Evolutionary conservation across 1,140 invertebrate species (phyloP).

Genomic region (Coptotermes formosanus): DNA sequence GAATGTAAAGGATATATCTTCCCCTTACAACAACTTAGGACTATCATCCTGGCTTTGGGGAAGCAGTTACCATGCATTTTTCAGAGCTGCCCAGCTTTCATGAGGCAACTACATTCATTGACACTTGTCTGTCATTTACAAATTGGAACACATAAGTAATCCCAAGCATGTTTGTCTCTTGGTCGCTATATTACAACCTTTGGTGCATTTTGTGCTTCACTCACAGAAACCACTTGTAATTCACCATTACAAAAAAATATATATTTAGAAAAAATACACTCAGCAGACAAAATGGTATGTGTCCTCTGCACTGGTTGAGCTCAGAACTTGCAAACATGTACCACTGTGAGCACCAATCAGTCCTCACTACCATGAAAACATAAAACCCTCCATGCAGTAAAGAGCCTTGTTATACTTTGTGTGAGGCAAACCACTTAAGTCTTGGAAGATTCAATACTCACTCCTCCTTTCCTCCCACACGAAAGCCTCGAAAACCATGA

Average conservation of each 20-base stretch:
- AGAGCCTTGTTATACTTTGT: not conserved
- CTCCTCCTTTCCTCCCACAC: not conserved
- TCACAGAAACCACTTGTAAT: not conserved
- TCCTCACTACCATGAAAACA: not conserved
- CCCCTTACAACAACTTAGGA: not conserved
- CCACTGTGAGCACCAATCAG: not conserved
- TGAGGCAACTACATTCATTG: not conserved
- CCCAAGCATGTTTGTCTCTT: not conserved
- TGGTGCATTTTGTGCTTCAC: slow-evolving; percentile 15
- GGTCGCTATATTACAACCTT: not conserved
- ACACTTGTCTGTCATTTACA: too few species aligned
- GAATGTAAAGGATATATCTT: not conserved
- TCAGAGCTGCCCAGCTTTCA: not conserved
- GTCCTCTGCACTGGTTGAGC: not conserved
- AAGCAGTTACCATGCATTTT: not conserved
- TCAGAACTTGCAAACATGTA: not conserved
- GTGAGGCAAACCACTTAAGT: not conserved
- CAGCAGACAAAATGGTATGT: not conserved
- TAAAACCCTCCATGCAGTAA: not conserved
- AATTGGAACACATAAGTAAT: not conserved
- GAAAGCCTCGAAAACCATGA: not conserved
- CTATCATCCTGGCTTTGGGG: not conserved
- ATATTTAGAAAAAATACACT: slow-evolving; percentile 18
- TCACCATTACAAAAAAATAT: slow-evolving; percentile 4
- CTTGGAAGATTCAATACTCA: not conserved